Base-by-base conservation (phyloP, 2,113 vertebrate genomes). In the Scomber scombrus region DNA sequence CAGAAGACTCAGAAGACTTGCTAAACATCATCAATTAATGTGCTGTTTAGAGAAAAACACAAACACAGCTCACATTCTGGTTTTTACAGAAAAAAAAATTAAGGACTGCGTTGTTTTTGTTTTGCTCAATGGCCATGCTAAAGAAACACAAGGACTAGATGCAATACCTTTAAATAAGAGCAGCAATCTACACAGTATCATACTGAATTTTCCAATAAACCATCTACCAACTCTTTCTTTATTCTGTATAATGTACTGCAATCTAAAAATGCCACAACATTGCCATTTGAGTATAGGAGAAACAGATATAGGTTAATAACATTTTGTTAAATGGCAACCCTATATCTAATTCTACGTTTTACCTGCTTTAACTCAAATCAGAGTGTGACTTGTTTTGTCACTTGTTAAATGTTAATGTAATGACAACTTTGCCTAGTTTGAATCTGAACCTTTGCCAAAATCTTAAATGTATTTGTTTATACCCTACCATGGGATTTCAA, bases 21-120 rank as follows among this genome's bases (percentile, higher is more conserved):
- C n/a, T 54, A 60, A 66, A 74, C 49, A 80, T 73, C 51, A 70
- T 78, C 58, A 55, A 62, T 74, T 61, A 70, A 56, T 14, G 8
- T 18, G 23, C 23, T 26, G 31, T 15, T 50, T 6, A 3, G n/a
- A 62, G 19, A 61, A 6, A 18, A n/a, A 50, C 14, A 29, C 68
- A 68, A 61, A 71, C 50, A 68, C 54, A 75, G 54, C 51, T 78
- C 4, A 10, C 58, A 71, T 16, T 60, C 65, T 34, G 45, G 11
- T 75, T 57, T 23, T 9, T 6, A 14, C n/a, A 3, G 0, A 19
- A 4, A 29, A 16, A 31, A 34, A 63, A 47, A 23, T 3, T 5
- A 52, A 4, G 8, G 31, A 18, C 11, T 0, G 54, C 6, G 47
- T 15, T 14, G 11, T 23, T 26, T 61, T 11, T 78, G 57, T 46